phyloP scores from a whole-genome alignment of 2,797 vertebrate species.

The Sebastes trivittatus region DNA sequence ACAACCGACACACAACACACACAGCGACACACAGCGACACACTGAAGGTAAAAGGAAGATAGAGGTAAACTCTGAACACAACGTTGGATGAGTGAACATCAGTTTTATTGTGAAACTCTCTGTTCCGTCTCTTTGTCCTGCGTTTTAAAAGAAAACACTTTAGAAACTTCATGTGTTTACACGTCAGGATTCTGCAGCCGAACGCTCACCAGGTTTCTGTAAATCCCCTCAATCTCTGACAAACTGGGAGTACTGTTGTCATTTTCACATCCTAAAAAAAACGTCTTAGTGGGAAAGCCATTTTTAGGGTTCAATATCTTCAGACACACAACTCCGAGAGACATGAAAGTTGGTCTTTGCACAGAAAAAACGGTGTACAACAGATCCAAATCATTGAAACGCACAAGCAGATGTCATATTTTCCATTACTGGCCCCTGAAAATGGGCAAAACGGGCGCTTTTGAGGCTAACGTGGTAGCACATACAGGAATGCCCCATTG shows the following conservation, averaged over 20 bases:
- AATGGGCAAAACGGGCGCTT: too few species aligned
- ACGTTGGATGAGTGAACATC: background rate
- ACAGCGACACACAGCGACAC: background rate
- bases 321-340: too few species aligned
- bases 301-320: too few species aligned
- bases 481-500: background rate
- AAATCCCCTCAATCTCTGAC: background rate
- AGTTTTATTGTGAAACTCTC: background rate
- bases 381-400: too few species aligned
- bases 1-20: slow-evolving; percentile 2
- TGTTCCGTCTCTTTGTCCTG: background rate
- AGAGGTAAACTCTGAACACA: slow-evolving; percentile 15
- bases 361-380: too few species aligned
- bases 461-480: too few species aligned
- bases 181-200: background rate
- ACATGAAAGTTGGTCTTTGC: too few species aligned
- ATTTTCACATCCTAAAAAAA: too few species aligned
- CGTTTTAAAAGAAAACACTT: background rate
- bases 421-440: too few species aligned
- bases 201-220: background rate
- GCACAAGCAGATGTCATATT: too few species aligned
- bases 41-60: slow-evolving; percentile 3
- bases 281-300: too few species aligned
- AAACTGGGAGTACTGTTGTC: background rate
- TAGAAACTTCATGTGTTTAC: slow-evolving; percentile 4